Conservation (phyloP, 2,888 invertebrate species). For the Epsilonema sp. region DNA sequence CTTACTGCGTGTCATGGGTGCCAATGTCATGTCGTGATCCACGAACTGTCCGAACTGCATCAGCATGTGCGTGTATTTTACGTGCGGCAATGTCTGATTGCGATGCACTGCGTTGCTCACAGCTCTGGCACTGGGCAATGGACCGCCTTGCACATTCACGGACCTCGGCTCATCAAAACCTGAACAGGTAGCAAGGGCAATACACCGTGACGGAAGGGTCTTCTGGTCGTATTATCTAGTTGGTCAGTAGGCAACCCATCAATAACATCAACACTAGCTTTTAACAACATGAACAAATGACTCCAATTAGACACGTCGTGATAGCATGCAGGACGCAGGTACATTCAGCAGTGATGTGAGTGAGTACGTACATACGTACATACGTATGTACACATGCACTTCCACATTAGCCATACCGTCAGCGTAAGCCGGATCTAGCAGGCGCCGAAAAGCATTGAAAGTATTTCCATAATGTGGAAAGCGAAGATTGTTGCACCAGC, state of each 20-base stretch:
- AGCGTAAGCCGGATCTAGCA: slow-evolving; percentile 56
- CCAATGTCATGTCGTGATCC: slow-evolving; percentile 83
- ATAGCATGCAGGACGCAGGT: too few relatives aligned
- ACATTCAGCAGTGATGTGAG: too few relatives aligned
- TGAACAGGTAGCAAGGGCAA: too few relatives aligned
- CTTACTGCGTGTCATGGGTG: slow-evolving; percentile 46
- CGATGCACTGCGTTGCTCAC: slow-evolving; percentile 20
- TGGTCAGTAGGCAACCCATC: too few relatives aligned
- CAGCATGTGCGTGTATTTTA: slow-evolving; percentile 32
- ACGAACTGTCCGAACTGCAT: slow-evolving; percentile 88
- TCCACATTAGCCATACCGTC: too few relatives aligned
- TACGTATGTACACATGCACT: too few relatives aligned
- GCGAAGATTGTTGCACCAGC: slow-evolving; percentile 63
- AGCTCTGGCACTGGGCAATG: slow-evolving; percentile 16
- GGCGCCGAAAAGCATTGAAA: slow-evolving; percentile 57
- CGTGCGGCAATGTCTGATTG: slow-evolving; percentile 19
- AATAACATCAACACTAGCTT: too few relatives aligned
- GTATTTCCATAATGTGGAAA: slow-evolving; percentile 59
- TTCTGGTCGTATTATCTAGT: too few relatives aligned
- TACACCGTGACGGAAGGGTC: too few relatives aligned
- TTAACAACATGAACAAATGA: too few relatives aligned
- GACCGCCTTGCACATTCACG: slow-evolving; percentile 14
- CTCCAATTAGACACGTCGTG: too few relatives aligned
- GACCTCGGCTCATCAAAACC: slow-evolving; percentile 24
- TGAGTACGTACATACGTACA: too few relatives aligned